Evolutionary conservation across 2,888 invertebrate genomes (phyloP).

Genomic region (Meiosimyza platycephala): DNA sequence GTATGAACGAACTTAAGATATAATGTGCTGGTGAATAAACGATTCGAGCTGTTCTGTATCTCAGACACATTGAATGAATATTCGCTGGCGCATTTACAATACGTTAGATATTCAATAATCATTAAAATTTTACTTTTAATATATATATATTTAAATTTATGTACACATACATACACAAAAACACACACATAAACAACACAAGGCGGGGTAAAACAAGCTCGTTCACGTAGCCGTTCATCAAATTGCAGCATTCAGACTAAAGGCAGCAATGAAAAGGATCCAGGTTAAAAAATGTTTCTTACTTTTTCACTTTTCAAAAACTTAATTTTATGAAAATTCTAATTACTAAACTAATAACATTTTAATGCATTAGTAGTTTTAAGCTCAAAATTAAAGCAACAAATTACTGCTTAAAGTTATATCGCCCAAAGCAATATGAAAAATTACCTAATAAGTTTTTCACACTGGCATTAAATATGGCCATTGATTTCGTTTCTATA

Average conservation of each 20-base stretch:
- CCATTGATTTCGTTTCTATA: too few species aligned
- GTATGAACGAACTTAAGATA: neutral
- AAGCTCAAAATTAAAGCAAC: too few species aligned
- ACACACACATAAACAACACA: conserved; percentile 39
- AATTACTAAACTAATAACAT: too few species aligned
- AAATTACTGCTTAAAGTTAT: too few species aligned
- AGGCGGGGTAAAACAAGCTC: conserved; percentile 69
- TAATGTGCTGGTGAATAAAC: neutral
- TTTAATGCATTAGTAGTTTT: too few species aligned
- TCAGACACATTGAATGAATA: neutral
- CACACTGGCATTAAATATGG: too few species aligned
- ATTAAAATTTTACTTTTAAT: neutral
- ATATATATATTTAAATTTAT: neutral
- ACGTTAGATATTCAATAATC: neutral
- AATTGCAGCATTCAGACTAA: conserved; percentile 67
- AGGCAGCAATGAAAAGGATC: conserved; percentile 65
- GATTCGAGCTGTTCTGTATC: neutral
- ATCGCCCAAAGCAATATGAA: too few species aligned
- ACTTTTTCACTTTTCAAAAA: neutral
- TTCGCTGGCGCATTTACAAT: neutral
- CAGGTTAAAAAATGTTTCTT: conserved; percentile 56
- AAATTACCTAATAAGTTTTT: too few species aligned
- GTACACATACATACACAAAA: conserved; percentile 18
- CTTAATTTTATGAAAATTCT: neutral
- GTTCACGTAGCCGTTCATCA: conserved; percentile 66